Conservation (phyloP, 2,113 vertebrate species). For the Phaethornis superciliosus region DNA sequence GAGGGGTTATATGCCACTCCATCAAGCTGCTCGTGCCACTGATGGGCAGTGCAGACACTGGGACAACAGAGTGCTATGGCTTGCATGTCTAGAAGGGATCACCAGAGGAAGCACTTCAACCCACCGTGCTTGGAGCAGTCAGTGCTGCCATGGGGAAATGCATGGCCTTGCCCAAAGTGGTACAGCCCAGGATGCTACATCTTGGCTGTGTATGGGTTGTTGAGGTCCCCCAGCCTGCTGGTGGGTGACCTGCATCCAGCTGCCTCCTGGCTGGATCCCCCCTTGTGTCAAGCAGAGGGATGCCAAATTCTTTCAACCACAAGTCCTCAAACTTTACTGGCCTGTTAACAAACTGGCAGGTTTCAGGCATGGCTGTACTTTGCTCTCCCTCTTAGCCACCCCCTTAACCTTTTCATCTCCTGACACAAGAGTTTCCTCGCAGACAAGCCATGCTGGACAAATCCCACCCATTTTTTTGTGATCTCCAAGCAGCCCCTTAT, state of each 20-base stretch:
- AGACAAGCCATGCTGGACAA: background rate
- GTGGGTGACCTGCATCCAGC: background rate
- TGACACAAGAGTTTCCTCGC: background rate
- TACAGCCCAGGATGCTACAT: background rate
- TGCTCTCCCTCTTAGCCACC: background rate
- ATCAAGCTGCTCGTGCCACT: fast-evolving
- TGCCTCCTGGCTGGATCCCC: fast-evolving
- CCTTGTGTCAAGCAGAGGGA: background rate
- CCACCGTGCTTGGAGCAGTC: fast-evolving
- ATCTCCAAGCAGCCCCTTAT: background rate
- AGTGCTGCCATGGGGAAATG: fast-evolving
- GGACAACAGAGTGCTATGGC: background rate
- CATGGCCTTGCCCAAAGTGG: background rate
- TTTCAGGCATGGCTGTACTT: background rate
- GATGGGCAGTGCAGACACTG: fast-evolving
- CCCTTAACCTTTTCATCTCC: background rate
- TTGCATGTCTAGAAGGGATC: background rate
- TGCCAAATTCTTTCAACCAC: background rate
- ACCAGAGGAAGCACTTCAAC: fast-evolving
- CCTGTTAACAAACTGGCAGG: fast-evolving
- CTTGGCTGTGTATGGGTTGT: fast-evolving
- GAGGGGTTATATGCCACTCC: fast-evolving
- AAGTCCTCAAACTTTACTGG: background rate
- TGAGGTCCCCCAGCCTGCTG: background rate
- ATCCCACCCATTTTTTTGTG: background rate